Percentiles rank a stretch among this genome's conserved stretches.
phyloP scores from a whole-genome alignment of 1,140 invertebrate species.

The Leptoteleia sp. region DNA sequence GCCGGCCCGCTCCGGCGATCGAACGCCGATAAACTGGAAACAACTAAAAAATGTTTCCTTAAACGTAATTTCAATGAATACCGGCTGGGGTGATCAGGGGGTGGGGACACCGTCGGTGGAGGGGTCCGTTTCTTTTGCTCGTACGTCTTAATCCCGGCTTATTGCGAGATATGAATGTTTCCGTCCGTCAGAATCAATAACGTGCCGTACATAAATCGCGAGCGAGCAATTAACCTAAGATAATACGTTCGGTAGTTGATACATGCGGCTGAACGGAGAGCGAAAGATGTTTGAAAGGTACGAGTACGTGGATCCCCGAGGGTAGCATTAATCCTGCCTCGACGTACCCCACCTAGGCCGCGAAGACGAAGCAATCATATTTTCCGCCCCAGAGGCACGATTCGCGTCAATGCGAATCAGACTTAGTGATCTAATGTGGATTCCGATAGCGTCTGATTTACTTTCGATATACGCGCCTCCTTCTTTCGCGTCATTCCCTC shows the following conservation, averaged over 20 bases:
- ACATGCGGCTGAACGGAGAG: conserved; percentile 44
- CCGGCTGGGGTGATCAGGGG: too few relatives aligned
- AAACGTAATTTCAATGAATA: conserved; percentile 27
- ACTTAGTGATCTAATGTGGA: conserved; percentile 80
- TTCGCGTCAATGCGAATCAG: conserved; percentile 81
- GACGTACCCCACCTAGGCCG: conserved; percentile 57
- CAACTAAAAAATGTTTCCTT: conserved; percentile 1
- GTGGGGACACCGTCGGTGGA: conserved; percentile 3
- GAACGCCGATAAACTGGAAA: conserved; percentile 2
- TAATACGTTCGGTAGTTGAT: conserved; percentile 48
- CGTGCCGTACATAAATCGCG: conserved; percentile 31
- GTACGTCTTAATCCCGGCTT: conserved; percentile 24
- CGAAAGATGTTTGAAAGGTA: conserved; percentile 66
- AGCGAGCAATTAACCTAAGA: conserved; percentile 60
- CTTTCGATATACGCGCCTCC: conserved; percentile 53
- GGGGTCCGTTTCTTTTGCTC: conserved; percentile 11
- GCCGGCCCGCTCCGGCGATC: too few relatives aligned
- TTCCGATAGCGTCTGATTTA: conserved; percentile 79
- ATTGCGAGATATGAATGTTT: conserved; percentile 36
- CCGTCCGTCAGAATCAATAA: conserved; percentile 58
- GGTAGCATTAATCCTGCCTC: conserved; percentile 80
- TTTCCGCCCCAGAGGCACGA: conserved; percentile 80
- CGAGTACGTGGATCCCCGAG: conserved; percentile 75
- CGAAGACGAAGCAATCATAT: conserved; percentile 79
- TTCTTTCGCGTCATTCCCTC: background rate